phyloP scores from a whole-genome alignment of 2,113 vertebrate species.

The Elanoides forficatus region DNA sequence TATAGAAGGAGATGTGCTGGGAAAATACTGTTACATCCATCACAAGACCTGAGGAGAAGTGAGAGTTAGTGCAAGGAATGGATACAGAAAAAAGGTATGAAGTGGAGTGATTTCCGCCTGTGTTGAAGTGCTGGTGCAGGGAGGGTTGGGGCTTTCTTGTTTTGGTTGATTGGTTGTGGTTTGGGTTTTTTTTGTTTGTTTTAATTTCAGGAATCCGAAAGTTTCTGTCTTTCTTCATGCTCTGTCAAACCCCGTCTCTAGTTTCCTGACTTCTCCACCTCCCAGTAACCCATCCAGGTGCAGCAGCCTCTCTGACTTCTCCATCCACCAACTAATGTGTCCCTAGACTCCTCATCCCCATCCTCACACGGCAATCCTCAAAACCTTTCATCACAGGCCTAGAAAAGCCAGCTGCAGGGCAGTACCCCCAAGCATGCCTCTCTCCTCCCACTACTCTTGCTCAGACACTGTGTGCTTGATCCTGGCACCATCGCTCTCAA shows the following conservation, averaged over 20 bases:
- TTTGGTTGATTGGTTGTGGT: background rate
- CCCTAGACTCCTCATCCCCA: background rate
- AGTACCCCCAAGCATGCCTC: background rate
- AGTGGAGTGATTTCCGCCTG: background rate
- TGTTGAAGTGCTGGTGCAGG: background rate
- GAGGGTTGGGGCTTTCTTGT: background rate
- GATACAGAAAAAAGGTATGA: background rate
- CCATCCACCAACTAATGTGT: background rate
- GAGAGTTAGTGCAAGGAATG: background rate
- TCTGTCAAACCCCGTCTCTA: background rate
- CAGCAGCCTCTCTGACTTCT: background rate
- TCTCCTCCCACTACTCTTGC: background rate
- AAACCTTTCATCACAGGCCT: background rate
- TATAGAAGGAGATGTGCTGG: background rate
- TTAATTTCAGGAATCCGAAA: background rate
- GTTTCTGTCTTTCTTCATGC: background rate
- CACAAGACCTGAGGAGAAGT: background rate
- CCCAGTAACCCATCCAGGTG: background rate
- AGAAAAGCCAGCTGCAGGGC: background rate
- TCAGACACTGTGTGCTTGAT: background rate
- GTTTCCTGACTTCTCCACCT: background rate
- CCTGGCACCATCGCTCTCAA: background rate
- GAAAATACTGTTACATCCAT: background rate
- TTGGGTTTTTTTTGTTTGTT: background rate
- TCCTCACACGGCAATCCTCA: background rate